Conservation (phyloP, 1,140 invertebrate species). For the Rhizoglyphus robini region DNA sequence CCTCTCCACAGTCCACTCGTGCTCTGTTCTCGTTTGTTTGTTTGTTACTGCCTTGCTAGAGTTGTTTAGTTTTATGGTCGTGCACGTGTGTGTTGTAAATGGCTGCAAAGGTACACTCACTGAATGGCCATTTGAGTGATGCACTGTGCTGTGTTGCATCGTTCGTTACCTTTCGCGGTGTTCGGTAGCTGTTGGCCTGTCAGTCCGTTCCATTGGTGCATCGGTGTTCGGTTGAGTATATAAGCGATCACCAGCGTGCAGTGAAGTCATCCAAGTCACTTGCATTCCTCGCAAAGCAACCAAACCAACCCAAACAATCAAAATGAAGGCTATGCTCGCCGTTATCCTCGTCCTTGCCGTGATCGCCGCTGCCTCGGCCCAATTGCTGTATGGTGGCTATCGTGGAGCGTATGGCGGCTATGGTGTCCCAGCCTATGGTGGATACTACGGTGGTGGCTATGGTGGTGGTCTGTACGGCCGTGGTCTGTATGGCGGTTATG, state of each 20-base stretch:
- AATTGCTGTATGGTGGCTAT: slow-evolving; percentile 8
- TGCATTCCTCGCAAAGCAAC: not conserved
- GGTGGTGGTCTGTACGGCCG: not conserved
- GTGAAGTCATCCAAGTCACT: not conserved
- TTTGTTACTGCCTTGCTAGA: too few species aligned
- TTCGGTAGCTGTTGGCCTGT: too few species aligned
- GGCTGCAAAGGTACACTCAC: too few species aligned
- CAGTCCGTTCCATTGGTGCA: too few species aligned
- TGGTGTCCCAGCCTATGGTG: slow-evolving; percentile 17
- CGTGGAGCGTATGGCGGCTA: not conserved
- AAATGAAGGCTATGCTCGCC: slow-evolving; percentile 15
- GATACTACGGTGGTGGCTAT: slow-evolving; percentile 11
- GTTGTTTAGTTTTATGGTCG: too few species aligned
- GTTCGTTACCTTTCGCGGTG: too few species aligned
- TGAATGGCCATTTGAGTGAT: too few species aligned
- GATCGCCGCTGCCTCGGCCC: slow-evolving; percentile 14
- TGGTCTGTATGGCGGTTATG: not conserved
- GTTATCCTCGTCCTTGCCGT: slow-evolving; percentile 12
- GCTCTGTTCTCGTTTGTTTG: too few species aligned
- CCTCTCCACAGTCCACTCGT: too few species aligned
- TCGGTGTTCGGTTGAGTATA: too few species aligned
- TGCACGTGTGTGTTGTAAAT: too few species aligned
- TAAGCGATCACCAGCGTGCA: not conserved
- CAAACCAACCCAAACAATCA: slow-evolving; percentile 3
- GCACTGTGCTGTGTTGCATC: too few species aligned